phyloP scores from a whole-genome alignment of 2,113 vertebrate species.

The Clarias batrachus region DNA sequence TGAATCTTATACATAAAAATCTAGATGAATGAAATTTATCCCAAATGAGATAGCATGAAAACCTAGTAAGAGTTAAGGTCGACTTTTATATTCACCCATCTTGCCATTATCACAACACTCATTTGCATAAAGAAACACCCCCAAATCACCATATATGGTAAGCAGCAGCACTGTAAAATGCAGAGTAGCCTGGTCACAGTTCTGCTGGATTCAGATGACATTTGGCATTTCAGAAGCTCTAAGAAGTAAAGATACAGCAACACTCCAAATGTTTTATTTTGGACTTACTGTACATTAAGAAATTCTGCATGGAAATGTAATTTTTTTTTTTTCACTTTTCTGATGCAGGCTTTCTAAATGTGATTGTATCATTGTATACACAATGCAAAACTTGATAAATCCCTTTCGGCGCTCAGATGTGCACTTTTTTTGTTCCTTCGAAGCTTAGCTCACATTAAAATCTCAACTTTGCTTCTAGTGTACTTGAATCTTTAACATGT shows the following conservation, averaged over 20 bases:
- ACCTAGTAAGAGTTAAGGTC: neutral
- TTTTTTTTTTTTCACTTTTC: neutral
- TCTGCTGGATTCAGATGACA: too few relatives aligned
- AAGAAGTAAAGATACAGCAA: too few relatives aligned
- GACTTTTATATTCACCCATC: neutral
- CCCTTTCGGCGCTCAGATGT: too few relatives aligned
- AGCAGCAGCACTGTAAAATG: too few relatives aligned
- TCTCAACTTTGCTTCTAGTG: neutral
- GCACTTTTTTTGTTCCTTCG: neutral
- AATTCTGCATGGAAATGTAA: neutral
- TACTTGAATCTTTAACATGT: neutral
- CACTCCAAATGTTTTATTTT: too few relatives aligned
- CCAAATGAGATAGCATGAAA: neutral
- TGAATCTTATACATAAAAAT: neutral
- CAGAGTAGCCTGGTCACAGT: too few relatives aligned
- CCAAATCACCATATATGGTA: too few relatives aligned
- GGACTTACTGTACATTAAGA: neutral
- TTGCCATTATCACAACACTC: neutral
- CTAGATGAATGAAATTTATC: neutral
- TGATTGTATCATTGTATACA: neutral
- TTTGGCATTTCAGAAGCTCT: too few relatives aligned
- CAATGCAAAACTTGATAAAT: too few relatives aligned
- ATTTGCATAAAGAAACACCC: neutral
- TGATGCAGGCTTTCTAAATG: neutral
- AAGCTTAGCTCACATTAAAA: neutral